These are phyloP conservation scores for Sanderia malayensis DNA, from an alignment of 30 jellyfish, hydroid and myxozoan species.

Conservation along the genomic window DNA sequence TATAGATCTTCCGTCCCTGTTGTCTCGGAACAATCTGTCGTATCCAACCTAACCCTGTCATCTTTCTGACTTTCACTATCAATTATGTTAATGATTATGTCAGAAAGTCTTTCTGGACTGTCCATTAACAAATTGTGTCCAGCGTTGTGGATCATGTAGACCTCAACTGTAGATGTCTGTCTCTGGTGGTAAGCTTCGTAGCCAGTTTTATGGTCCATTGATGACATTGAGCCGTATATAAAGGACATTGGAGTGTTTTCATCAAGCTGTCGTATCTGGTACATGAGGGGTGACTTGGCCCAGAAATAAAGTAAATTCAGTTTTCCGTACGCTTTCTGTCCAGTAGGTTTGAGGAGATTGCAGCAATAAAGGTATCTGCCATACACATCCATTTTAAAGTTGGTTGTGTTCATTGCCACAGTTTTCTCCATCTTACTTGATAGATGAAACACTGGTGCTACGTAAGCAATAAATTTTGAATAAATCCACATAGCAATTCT, in stretches of 20 bases:
- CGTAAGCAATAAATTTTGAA: not conserved
- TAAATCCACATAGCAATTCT: conserved; percentile 38
- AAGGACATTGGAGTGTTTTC: conserved; percentile 58
- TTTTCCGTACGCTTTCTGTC: conserved; percentile 48
- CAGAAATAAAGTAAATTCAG: conserved; percentile 55
- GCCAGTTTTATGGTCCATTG: conserved; percentile 76
- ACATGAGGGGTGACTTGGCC: conserved; percentile 64
- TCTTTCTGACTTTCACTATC: conserved; percentile 37
- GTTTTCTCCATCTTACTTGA: not conserved
- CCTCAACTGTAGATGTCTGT: conserved; percentile 65
- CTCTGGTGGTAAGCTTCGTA: conserved; percentile 65
- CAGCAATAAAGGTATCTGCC: conserved; percentile 31
- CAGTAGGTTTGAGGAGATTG: conserved; percentile 46
- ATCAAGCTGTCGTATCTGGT: conserved; percentile 55
- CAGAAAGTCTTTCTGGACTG: conserved; percentile 61
- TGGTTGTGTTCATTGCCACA: not conserved
- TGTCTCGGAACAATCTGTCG: conserved; percentile 27
- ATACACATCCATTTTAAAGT: not conserved
- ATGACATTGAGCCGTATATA: conserved; percentile 60
- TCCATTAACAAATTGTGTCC: conserved; percentile 73
- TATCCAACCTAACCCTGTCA: not conserved
- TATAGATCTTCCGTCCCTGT: conserved; percentile 57
- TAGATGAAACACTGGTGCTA: conserved; percentile 19
- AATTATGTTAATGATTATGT: conserved; percentile 46
- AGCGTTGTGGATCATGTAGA: conserved; percentile 63